Percentiles rank a stretch among this genome's conserved stretches.
Evolutionary conservation across 1,140 invertebrate genomes (phyloP).

Genomic region (Drosophila subpulchrella): DNA sequence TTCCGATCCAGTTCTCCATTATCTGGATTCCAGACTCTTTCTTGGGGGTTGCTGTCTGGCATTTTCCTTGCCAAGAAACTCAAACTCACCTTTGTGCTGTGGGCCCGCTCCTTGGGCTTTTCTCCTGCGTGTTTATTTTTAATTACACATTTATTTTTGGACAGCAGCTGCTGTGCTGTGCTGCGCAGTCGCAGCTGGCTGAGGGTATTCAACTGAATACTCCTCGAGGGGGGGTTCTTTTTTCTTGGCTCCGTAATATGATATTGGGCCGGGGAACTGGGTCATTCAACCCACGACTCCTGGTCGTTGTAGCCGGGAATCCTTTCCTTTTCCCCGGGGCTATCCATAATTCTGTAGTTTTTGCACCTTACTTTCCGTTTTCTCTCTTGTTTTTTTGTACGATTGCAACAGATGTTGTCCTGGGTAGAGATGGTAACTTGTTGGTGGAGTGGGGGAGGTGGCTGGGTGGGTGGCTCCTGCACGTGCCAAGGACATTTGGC

Average conservation of each 20-base stretch:
- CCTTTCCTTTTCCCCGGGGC: conserved; percentile 20
- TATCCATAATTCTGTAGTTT: conserved; percentile 40
- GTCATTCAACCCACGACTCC: conserved; percentile 63
- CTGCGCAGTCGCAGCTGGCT: conserved; percentile 74
- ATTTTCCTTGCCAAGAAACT: conserved; percentile 12
- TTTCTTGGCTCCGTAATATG: conserved; percentile 35
- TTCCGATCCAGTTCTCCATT: conserved; percentile 6
- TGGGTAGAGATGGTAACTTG: background rate
- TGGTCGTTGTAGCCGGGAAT: conserved; percentile 12
- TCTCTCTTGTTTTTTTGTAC: conserved; percentile 25
- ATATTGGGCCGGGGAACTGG: conserved; percentile 56
- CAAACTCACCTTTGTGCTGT: conserved; percentile 13
- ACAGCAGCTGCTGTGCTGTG: conserved; percentile 57
- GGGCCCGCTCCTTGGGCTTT: conserved; percentile 19
- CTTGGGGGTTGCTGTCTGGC: conserved; percentile 36
- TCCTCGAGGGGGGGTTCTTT: conserved; percentile 9
- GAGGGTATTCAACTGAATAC: conserved; percentile 55
- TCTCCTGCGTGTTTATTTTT: conserved; percentile 65
- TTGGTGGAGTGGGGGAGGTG: background rate
- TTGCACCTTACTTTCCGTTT: conserved; percentile 44
- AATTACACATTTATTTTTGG: conserved; percentile 70
- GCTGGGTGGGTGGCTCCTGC: conserved; percentile 7
- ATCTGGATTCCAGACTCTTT: conserved; percentile 4
- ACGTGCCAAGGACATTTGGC: conserved; percentile 65
- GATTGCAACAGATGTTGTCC: conserved; percentile 42